Evolutionary conservation across 1,140 invertebrate genomes (phyloP).

Genomic region (Macrobrachium nipponense): DNA sequence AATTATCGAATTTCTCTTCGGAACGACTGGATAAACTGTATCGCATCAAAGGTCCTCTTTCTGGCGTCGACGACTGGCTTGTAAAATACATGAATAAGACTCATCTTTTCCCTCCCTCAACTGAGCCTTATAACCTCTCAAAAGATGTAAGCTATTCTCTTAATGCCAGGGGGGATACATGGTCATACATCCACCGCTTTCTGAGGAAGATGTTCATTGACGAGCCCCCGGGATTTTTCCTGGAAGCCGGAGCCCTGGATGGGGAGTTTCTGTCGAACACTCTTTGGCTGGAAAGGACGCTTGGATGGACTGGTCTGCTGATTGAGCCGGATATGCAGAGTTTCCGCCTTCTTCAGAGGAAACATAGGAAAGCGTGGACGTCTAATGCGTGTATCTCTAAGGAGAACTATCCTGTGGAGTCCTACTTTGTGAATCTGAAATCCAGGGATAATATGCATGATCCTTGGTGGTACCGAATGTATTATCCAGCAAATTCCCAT

Average conservation of each 20-base stretch:
- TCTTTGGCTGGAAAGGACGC: conserved; percentile 75
- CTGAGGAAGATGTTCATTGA: neutral
- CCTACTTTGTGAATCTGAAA: neutral
- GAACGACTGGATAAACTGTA: too few relatives aligned
- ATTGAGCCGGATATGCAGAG: conserved; percentile 75
- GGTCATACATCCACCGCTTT: conserved; percentile 28
- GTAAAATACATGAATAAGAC: too few relatives aligned
- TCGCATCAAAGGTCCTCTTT: too few relatives aligned
- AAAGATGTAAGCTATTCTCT: too few relatives aligned
- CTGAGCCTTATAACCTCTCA: too few relatives aligned
- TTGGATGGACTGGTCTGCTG: conserved; percentile 80
- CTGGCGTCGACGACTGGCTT: too few relatives aligned
- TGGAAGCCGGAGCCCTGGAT: conserved; percentile 75
- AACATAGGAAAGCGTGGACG: conserved; percentile 64
- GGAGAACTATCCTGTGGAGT: conserved; percentile 72
- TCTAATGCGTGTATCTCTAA: conserved; percentile 68
- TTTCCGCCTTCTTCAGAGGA: conserved; percentile 61
- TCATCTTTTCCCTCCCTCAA: too few relatives aligned
- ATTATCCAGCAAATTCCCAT: conserved; percentile 15
- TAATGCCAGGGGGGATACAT: neutral
- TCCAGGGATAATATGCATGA: neutral
- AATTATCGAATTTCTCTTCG: too few relatives aligned
- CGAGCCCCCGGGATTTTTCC: conserved; percentile 71
- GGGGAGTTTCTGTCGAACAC: conserved; percentile 75
- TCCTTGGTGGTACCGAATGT: neutral